Evolutionary conservation across 2,113 vertebrate genomes (phyloP).

Genomic region (Setophaga kirtlandii): DNA sequence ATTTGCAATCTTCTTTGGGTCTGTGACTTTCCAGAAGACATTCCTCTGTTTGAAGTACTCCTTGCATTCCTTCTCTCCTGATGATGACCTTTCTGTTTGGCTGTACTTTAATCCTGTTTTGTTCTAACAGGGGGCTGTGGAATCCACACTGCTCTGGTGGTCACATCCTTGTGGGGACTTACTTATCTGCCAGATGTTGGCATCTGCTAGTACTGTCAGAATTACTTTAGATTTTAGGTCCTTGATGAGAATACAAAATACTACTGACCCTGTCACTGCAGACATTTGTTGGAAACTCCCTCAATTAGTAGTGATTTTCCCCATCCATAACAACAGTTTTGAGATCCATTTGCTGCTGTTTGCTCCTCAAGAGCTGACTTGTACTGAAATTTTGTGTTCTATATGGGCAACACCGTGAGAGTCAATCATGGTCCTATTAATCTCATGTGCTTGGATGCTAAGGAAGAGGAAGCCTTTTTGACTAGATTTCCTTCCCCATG

Average conservation of each 20-base stretch:
- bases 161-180: not conserved
- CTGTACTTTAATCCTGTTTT: conserved; percentile 41
- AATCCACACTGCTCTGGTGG: conserved; percentile 8
- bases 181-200: conserved; percentile 4
- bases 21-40: conserved; percentile 42
- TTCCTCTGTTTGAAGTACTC: conserved; percentile 48
- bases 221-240: not conserved
- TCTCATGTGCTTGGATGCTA: not conserved
- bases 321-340: not conserved
- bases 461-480: not conserved
- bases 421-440: not conserved
- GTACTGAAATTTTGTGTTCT: not conserved
- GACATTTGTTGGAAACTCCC: not conserved
- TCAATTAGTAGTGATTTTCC: not conserved
- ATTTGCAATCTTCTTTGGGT: not conserved
- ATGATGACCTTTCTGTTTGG: not conserved
- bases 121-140: not conserved
- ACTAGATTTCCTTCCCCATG: not conserved
- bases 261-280: not conserved
- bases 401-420: not conserved
- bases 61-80: conserved; percentile 28
- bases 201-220: not conserved
- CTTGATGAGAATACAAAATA: not conserved
- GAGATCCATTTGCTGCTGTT: not conserved
- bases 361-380: not conserved